Percentiles rank a stretch among this genome's conserved stretches.
These are phyloP conservation scores for Cosmorhoe ocellata DNA, from an alignment of 2,888 invertebrate species.

Conservation along the genomic window DNA sequence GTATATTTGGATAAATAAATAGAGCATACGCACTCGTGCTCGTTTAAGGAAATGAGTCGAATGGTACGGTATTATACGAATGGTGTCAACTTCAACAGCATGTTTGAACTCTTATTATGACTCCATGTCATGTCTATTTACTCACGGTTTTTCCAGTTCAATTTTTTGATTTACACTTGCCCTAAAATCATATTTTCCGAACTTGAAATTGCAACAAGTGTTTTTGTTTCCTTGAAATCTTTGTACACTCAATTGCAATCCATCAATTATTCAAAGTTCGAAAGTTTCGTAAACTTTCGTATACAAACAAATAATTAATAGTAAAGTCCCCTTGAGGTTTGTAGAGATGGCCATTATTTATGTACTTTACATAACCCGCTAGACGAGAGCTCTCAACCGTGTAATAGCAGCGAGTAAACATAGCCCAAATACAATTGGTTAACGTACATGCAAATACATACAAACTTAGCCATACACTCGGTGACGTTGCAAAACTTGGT, in stretches of 20 bases:
- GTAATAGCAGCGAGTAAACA: constrained; percentile 41
- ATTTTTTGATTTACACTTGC: no score
- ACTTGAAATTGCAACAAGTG: no score
- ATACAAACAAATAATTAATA: not conserved
- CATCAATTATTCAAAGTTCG: not conserved
- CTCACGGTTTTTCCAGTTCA: no score
- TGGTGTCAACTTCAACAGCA: not conserved
- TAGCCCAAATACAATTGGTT: constrained; percentile 57
- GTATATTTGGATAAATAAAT: constrained; percentile 18
- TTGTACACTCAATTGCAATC: not conserved
- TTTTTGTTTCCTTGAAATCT: no score
- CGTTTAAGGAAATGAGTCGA: constrained; percentile 11
- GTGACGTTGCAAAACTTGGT: not conserved
- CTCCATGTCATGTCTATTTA: no score
- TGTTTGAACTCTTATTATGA: no score
- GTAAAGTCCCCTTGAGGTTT: not conserved
- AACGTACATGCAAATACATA: constrained; percentile 56
- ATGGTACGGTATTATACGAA: not conserved
- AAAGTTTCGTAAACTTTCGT: not conserved
- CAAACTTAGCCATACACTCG: constrained; percentile 7
- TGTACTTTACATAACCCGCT: constrained; percentile 19
- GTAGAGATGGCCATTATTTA: constrained; percentile 4
- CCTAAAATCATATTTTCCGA: no score
- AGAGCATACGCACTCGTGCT: constrained; percentile 15
- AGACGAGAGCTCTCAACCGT: constrained; percentile 32